A percentile compares a stretch with the other conserved stretches of the same genome.
phyloP scores from a whole-genome alignment of 2,113 vertebrate species.

The Echinops telfairi region DNA sequence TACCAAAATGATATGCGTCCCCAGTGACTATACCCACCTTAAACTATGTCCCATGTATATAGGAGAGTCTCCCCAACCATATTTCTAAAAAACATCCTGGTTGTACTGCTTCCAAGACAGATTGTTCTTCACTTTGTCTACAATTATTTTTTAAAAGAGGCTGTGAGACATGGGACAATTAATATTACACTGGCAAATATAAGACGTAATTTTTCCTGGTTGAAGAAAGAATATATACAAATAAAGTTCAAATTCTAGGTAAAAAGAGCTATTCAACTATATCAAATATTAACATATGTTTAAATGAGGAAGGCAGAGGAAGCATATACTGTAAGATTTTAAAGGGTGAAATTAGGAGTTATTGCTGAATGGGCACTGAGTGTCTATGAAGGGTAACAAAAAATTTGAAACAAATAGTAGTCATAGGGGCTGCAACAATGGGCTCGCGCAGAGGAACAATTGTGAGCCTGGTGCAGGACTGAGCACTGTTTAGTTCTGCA shows the following conservation, averaged over 20 bases:
- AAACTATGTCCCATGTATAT: not conserved
- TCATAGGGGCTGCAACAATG: not conserved
- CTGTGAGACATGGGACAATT: not conserved
- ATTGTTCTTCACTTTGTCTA: not conserved
- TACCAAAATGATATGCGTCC: not conserved
- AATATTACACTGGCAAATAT: not conserved
- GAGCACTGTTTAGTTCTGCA: too few relatives aligned
- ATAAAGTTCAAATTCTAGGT: not conserved
- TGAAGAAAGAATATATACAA: not conserved
- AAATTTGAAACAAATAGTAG: not conserved
- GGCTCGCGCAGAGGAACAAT: too few relatives aligned
- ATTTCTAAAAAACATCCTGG: not conserved
- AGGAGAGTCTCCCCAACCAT: not conserved
- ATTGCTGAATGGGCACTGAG: not conserved
- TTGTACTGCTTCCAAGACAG: not conserved
- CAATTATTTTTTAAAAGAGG: not conserved
- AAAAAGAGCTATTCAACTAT: not conserved
- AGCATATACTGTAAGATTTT: not conserved
- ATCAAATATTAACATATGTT: not conserved
- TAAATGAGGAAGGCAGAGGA: conserved; percentile 11
- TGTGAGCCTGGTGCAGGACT: too few relatives aligned
- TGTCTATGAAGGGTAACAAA: not conserved
- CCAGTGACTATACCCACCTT: too few relatives aligned
- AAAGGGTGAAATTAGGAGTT: not conserved
- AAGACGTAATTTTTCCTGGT: not conserved